Evolutionary conservation across 2,888 invertebrate genomes (phyloP).

Genomic region (Protophormia terraenovae): DNA sequence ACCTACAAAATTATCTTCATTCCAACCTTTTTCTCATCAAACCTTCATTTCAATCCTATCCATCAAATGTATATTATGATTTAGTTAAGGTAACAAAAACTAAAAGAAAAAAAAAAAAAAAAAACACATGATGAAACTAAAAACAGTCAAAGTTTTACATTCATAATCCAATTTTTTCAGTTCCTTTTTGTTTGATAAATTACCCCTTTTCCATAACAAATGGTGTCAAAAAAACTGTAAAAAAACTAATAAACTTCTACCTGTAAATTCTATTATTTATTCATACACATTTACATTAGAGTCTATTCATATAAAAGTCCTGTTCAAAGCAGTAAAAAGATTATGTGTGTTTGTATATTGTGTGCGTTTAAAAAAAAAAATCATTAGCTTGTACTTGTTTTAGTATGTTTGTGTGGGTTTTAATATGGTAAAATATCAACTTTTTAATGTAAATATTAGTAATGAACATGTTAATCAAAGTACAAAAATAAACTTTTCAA

Average conservation of each 20-base stretch:
- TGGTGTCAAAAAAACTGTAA: not conserved
- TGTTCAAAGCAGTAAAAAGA: not conserved
- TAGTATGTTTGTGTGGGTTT: not conserved
- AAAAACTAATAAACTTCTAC: not conserved
- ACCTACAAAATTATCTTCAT: not conserved
- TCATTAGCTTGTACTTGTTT: not conserved
- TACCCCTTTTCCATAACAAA: constrained; percentile 18
- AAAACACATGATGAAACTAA: not conserved
- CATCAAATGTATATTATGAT: not conserved
- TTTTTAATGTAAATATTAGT: constrained; percentile 25
- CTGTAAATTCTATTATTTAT: constrained; percentile 19
- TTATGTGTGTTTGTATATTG: not conserved
- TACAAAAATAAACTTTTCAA: not conserved
- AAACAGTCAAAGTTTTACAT: not conserved
- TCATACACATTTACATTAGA: not conserved
- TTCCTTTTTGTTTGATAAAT: constrained; percentile 20
- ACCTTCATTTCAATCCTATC: not conserved
- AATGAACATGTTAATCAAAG: constrained; percentile 14
- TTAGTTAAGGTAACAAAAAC: not conserved
- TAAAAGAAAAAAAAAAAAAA: not conserved
- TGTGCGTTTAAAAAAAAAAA: not conserved
- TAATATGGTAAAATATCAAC: not conserved
- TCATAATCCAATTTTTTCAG: not conserved
- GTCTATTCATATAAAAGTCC: not conserved
- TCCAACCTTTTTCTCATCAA: not conserved